These are phyloP conservation scores for Crotophaga sulcirostris DNA, from an alignment of 2,113 vertebrate genomes.

Conservation along the genomic window DNA sequence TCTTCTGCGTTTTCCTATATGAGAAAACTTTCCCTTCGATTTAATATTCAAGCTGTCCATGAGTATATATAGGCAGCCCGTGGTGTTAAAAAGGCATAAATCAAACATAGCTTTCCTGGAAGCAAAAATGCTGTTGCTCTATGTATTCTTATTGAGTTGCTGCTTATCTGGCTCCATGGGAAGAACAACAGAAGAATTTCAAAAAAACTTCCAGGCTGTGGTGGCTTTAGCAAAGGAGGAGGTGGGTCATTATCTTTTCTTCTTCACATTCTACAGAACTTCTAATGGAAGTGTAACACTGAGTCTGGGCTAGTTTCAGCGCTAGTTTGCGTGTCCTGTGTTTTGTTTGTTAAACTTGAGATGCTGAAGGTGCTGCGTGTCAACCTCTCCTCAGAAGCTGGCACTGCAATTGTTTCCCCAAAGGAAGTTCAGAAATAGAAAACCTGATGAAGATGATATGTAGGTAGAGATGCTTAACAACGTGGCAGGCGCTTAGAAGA, in stretches of 20 bases:
- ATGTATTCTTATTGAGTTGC: neutral
- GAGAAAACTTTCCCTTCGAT: slow-evolving; percentile 62
- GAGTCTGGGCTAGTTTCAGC: neutral
- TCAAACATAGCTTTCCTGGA: neutral
- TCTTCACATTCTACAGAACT: neutral
- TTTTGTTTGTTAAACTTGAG: neutral
- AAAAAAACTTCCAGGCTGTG: neutral
- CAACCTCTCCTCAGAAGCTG: slow-evolving; percentile 30
- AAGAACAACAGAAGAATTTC: neutral
- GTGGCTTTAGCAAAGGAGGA: neutral
- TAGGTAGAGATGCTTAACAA: neutral
- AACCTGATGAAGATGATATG: slow-evolving; percentile 43
- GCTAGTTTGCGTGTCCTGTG: neutral
- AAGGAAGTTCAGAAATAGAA: slow-evolving; percentile 72
- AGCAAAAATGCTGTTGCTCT: slow-evolving; percentile 40
- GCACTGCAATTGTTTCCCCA: slow-evolving; percentile 22
- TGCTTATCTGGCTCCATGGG: neutral
- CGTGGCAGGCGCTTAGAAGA: neutral
- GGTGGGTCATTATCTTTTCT: neutral
- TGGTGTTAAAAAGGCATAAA: neutral
- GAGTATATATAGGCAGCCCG: slow-evolving; percentile 45
- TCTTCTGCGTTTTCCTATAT: slow-evolving; percentile 39
- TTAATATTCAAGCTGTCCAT: slow-evolving; percentile 20
- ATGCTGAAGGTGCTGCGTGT: neutral
- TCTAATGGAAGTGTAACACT: neutral